Percentiles rank a stretch among this genome's conserved stretches.
These are phyloP conservation scores for Gila orcuttii DNA, from an alignment of 2,113 vertebrate genomes.

Conservation along the genomic window DNA sequence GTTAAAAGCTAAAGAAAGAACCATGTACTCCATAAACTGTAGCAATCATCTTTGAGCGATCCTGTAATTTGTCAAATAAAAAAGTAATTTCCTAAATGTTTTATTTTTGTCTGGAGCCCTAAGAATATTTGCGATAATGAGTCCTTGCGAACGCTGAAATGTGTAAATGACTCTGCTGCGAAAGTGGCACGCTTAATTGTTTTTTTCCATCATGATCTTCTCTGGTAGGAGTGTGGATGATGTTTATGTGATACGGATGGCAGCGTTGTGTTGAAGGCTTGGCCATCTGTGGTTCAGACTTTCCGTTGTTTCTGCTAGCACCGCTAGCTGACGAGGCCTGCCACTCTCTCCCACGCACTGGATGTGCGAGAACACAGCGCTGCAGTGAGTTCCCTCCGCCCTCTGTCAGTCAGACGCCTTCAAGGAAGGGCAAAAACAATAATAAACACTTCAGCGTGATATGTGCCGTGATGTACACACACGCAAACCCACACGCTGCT, in stretches of 20 bases:
- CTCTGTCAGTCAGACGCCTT: constrained; percentile 62
- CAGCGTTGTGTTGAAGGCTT: constrained; percentile 56
- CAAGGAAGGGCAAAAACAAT: constrained; percentile 69
- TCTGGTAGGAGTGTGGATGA: constrained; percentile 61
- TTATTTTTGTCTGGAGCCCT: background rate
- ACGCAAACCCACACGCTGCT: constrained; percentile 53
- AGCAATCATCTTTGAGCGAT: background rate
- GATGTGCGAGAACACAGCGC: constrained; percentile 62
- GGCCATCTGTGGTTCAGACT: constrained; percentile 65
- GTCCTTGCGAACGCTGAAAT: constrained; percentile 51
- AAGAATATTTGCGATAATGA: constrained; percentile 40
- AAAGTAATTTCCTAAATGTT: constrained; percentile 18
- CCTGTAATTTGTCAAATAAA: background rate
- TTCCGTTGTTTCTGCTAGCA: constrained; percentile 27
- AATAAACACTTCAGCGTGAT: constrained; percentile 60
- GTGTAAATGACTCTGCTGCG: constrained; percentile 61
- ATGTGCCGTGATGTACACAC: constrained; percentile 41
- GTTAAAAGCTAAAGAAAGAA: background rate
- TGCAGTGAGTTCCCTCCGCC: constrained; percentile 11
- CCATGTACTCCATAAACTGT: background rate
- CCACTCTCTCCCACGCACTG: constrained; percentile 41
- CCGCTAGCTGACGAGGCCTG: constrained; percentile 3
- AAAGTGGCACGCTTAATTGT: constrained; percentile 68
- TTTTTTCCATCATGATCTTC: constrained; percentile 66
- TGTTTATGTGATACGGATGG: constrained; percentile 68